These are phyloP conservation scores for Porphyrio hochstetteri DNA, from an alignment of 2,113 vertebrate genomes.

Conservation along the genomic window DNA sequence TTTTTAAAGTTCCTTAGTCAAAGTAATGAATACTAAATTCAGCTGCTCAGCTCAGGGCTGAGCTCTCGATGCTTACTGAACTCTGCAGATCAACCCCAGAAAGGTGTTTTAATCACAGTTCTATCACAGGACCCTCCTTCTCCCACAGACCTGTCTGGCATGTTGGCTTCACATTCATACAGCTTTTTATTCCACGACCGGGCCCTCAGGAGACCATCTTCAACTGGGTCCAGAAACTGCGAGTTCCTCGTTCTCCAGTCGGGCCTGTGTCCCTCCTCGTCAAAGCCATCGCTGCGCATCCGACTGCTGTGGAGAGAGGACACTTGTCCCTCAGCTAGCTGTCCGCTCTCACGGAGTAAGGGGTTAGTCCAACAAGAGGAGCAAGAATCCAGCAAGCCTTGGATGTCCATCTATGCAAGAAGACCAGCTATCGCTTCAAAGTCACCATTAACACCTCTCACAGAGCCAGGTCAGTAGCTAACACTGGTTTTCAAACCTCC, in stretches of 20 bases:
- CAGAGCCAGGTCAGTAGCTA: neutral
- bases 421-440: neutral
- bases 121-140: neutral
- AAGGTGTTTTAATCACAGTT: neutral
- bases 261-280: slow-evolving; percentile 77
- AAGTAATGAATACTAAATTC: neutral
- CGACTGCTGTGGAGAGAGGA: slow-evolving; percentile 73
- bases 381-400: neutral
- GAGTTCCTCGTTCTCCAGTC: slow-evolving; percentile 69
- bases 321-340: neutral
- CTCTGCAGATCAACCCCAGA: neutral
- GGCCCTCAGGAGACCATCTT: slow-evolving; percentile 84
- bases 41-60: neutral
- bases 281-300: slow-evolving; percentile 91
- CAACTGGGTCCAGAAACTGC: slow-evolving; percentile 65
- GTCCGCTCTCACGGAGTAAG: neutral
- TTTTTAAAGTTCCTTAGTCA: neutral
- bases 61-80: neutral
- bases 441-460: neutral
- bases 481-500: neutral
- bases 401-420: neutral
- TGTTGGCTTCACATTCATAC: slow-evolving; percentile 90
- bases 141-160: slow-evolving; percentile 89
- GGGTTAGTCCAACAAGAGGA: neutral
- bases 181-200: slow-evolving; percentile 91